A percentile compares a stretch with the other conserved stretches of the same genome.
Conservation (phyloP, 1,140 invertebrate genomes). For the Papilio aristodemus region DNA sequence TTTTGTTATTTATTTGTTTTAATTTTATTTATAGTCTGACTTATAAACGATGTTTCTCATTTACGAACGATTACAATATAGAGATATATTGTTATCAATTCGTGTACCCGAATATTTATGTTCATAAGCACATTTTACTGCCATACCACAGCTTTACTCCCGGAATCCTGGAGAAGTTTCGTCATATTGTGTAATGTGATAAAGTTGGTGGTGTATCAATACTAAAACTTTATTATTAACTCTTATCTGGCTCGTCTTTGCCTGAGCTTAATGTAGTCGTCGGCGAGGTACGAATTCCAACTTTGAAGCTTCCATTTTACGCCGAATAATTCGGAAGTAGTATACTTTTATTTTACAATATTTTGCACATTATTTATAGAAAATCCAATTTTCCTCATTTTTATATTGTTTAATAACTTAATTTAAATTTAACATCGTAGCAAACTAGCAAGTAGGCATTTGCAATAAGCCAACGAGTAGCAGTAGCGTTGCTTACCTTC, state of each 20-base stretch:
- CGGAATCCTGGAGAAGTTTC: background rate
- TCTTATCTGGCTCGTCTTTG: conserved; percentile 9
- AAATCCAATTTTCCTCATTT: background rate
- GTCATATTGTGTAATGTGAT: conserved; percentile 22
- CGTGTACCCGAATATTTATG: background rate
- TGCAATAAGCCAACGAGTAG: too few species aligned
- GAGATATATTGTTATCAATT: background rate
- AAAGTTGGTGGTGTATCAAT: conserved; percentile 11
- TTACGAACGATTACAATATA: too few species aligned
- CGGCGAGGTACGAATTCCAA: background rate
- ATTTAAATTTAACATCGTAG: too few species aligned
- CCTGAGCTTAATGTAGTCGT: conserved; percentile 15
- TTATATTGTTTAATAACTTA: too few species aligned
- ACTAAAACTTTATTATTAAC: conserved; percentile 20
- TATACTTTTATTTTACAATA: background rate
- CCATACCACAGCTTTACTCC: background rate
- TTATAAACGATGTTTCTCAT: too few species aligned
- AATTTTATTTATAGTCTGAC: too few species aligned
- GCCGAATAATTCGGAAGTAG: background rate
- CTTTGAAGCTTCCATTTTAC: background rate
- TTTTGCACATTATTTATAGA: background rate
- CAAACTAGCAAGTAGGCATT: too few species aligned
- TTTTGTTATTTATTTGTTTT: too few species aligned
- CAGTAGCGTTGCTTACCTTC: too few species aligned
- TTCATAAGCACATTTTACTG: conserved; percentile 4